phyloP scores from a whole-genome alignment of 2,797 vertebrate genomes.

The Pantherophis vulpinus region DNA sequence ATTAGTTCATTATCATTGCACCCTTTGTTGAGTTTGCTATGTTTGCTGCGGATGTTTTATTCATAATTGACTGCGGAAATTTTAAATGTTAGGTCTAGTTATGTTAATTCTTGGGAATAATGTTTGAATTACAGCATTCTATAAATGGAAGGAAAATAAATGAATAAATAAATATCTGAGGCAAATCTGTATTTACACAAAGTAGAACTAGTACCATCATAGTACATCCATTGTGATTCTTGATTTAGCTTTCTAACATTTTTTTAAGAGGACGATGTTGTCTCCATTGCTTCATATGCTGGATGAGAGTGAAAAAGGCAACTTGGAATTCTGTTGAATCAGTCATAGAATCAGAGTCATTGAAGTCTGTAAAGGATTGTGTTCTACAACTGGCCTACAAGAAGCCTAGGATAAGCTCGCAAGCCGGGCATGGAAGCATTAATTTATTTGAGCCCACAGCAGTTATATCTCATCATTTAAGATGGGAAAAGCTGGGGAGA shows the following conservation, averaged over 20 bases:
- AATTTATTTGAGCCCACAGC: neutral
- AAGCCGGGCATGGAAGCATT: neutral
- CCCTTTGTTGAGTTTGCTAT: neutral
- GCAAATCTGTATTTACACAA: neutral
- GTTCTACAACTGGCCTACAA: neutral
- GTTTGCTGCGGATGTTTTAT: neutral
- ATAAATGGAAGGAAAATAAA: neutral
- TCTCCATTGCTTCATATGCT: neutral
- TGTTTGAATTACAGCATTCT: neutral
- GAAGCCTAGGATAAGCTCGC: neutral
- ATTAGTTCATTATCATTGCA: neutral
- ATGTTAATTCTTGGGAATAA: neutral
- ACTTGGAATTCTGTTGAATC: neutral
- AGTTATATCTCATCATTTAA: neutral
- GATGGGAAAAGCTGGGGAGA: neutral
- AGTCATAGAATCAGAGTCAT: neutral
- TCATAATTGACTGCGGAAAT: neutral
- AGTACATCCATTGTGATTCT: neutral
- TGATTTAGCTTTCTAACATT: neutral
- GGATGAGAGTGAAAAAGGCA: neutral
- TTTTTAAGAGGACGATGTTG: neutral
- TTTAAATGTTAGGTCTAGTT: neutral
- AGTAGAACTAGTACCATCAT: neutral
- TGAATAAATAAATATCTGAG: neutral
- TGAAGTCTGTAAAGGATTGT: neutral